These are phyloP conservation scores for Euphysa ruthae DNA, from an alignment of 30 jellyfish, hydroid and myxozoan genomes.

Conservation along the genomic window DNA sequence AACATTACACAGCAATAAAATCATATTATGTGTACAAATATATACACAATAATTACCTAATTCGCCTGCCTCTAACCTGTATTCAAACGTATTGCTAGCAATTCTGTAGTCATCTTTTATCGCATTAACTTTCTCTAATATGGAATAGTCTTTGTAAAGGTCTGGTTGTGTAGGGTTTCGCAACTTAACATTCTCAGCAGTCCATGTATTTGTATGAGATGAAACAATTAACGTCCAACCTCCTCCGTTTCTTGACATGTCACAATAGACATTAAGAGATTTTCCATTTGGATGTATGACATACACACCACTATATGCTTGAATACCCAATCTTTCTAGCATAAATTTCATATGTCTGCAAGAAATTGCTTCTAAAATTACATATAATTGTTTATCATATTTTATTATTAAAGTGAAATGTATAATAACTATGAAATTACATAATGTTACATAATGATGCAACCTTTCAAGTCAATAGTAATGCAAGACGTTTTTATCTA, in stretches of 20 bases:
- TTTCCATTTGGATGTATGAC: slow-evolving; percentile 32
- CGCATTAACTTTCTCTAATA: slow-evolving; percentile 51
- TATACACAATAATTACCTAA: slow-evolving; percentile 34
- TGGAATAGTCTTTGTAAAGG: slow-evolving; percentile 53
- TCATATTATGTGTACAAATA: not conserved
- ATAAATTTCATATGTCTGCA: slow-evolving; percentile 45
- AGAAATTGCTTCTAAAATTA: slow-evolving; percentile 51
- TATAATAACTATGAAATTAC: too few relatives aligned
- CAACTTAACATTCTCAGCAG: slow-evolving; percentile 36
- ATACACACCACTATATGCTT: slow-evolving; percentile 53
- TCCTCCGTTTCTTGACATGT: slow-evolving; percentile 92
- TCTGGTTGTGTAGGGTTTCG: slow-evolving; percentile 51
- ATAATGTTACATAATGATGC: too few relatives aligned
- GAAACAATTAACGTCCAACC: slow-evolving; percentile 95
- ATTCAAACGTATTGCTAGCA: slow-evolving; percentile 31
- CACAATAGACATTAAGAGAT: slow-evolving; percentile 59
- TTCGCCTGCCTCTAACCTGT: slow-evolving; percentile 67
- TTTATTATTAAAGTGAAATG: too few relatives aligned
- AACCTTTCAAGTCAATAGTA: too few relatives aligned
- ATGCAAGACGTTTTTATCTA: too few relatives aligned
- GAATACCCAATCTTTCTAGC: slow-evolving; percentile 13
- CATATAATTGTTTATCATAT: too few relatives aligned
- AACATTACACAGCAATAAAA: too few relatives aligned
- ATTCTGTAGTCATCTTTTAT: slow-evolving; percentile 53
- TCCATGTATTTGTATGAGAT: slow-evolving; percentile 64